Percentiles rank a stretch among this genome's conserved stretches.
These are phyloP conservation scores for Brevimyrus niger DNA, from an alignment of 2,113 vertebrate genomes.

Conservation along the genomic window DNA sequence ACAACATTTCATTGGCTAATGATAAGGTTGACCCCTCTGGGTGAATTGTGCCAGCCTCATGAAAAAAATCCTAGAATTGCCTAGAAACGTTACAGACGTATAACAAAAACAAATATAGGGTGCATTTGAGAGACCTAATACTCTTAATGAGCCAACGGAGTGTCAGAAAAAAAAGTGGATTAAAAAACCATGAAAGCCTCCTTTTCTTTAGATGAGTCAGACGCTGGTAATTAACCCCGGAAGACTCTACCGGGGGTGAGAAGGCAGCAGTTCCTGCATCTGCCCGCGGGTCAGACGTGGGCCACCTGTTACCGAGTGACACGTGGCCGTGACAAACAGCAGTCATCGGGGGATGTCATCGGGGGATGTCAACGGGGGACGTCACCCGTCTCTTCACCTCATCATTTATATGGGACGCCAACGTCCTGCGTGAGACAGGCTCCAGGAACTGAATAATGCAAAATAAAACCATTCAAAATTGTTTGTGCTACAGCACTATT, in stretches of 20 bases:
- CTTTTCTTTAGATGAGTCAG: background rate
- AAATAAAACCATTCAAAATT: background rate
- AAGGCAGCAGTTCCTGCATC: background rate
- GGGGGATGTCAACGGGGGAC: background rate
- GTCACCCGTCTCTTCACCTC: background rate
- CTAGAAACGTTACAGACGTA: background rate
- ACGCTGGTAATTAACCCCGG: background rate
- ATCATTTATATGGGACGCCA: background rate
- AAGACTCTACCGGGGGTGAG: background rate
- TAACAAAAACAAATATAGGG: background rate
- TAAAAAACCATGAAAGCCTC: background rate
- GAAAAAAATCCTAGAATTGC: background rate
- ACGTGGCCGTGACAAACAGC: background rate
- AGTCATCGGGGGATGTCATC: background rate
- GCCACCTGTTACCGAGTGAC: background rate
- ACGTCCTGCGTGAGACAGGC: background rate
- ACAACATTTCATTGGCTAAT: background rate
- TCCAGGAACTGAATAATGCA: constrained; percentile 1
- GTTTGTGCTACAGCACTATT: background rate
- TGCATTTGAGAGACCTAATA: background rate
- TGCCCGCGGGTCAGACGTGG: background rate
- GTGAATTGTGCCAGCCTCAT: background rate
- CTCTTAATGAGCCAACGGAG: background rate
- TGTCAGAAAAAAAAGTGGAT: background rate
- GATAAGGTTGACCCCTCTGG: background rate